Base-by-base conservation (phyloP, 2,113 vertebrate genomes). In the Carlito syrichta region DNA sequence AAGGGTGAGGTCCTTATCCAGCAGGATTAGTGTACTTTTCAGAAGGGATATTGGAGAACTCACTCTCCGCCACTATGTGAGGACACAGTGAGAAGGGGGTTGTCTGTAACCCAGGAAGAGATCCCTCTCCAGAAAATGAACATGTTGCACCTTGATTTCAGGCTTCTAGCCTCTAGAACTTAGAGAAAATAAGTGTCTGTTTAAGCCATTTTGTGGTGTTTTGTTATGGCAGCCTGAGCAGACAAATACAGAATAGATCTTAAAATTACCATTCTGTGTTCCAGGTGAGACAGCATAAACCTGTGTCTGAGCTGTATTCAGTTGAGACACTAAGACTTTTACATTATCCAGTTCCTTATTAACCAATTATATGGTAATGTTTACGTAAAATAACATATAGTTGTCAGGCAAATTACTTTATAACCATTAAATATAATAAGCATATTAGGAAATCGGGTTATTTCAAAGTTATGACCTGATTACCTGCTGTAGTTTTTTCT, bases 331-430 rank as follows among this genome's bases (percentile, higher is more conserved):
- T 87, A 74, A 96, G 38, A 56, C n/a, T 92, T 83, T 76, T 40
- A 82, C 16, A 85, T 87, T 94, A 77, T 22, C 50, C 35, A 45
- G 6, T 81, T 48, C 10, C 30, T 84, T 97, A 54, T 38, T 83
- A 77, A 40, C 12, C 27, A 89, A 6, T 79, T 93, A 73, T 35
- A 56, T 92, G 87, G 54, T 45, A 93, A 73, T 87, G 35, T 60
- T 94, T 94, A 63, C 62, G 91, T 77, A 82, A 96, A 83, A 89
- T 86, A 76, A 76, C 92, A 11, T 68, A 19, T 54, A 30, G 30
- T 35, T 96, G 35, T 20, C 22, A 81, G 48, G 45, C 74, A 52
- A 96, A 90, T 74, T 81, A 85, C 66, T 89, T 93, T 43, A 84
- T 76, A 86, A 82, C 71, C 50, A 2, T 95, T 84, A 91, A 92